Base-by-base conservation (phyloP, 2,113 vertebrate genomes). In the Malurus melanocephalus region DNA sequence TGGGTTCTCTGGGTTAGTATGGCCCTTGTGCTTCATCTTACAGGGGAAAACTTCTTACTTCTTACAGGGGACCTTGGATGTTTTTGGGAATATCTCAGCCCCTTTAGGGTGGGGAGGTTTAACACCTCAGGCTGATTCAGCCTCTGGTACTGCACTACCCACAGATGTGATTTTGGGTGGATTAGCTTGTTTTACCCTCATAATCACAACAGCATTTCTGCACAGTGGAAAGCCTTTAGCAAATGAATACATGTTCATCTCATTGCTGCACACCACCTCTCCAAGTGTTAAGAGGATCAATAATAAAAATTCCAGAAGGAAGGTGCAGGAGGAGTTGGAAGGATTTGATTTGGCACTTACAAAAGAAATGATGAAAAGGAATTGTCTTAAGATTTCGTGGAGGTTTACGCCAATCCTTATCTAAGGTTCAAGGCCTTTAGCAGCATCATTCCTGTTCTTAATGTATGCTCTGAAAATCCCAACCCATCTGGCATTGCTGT, bases 391-490 rank as follows among this genome's bases (percentile, higher is more conserved):
- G 59, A 49, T 78, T 92, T 74, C 32, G 27, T 60, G 67, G 38
- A 45, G 86, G 59, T 85, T 88, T 80, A 35, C 27, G 33, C 5
- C 56, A 65, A 53, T 66, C 23, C 12, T 79, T 80, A 65, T 57
- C 77, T 81, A 72, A 93, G 28, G 68, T 86, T 93, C 77, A 80
- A 75, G 77, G 86, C 77, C 88, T 87, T 88, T 55, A 80, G 64
- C 64, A 67, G 52, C 72, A 35, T 60, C 13, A 0, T 86, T 90
- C 30, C 40, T 22, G 7, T 62, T 93, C 92, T 85, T 76, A 86
- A 93, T 56, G 35, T 75, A 21, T 48, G 74, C 55, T 75, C 51
- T 6, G 0, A 74, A 87, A 89, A 91, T 90, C 87, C 62, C 89
- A 69, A 46, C 64, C 66, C 89, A 94, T 77, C 91, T 94, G 89